Base-by-base conservation (phyloP, 2,797 vertebrate genomes). In the Fistularia commersonii region DNA sequence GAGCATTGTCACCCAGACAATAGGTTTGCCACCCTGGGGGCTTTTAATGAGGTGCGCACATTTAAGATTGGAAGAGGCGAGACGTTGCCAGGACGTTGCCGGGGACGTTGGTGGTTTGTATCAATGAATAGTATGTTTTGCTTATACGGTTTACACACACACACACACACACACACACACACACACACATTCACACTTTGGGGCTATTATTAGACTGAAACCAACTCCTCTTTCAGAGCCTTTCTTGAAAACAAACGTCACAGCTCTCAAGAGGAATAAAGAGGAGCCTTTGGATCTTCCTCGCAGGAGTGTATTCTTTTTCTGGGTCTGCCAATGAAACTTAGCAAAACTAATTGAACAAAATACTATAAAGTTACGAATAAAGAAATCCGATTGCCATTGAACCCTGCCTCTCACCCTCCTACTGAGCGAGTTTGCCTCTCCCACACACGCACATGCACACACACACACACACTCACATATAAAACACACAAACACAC, bases 21-120 rank as follows among this genome's bases (percentile, higher is more conserved):
- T 59, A 56, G 80, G 71, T 83, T 84, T 79, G 76, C 69, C 50
- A 58, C 72, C 71, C 62, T 65, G 61, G 56, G 33, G 3, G 32
- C 7, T 35, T 50, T 57, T 71, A 57, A 53, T 68, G 15, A 45
- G 15, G 55, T 34, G 8, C 5, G 57, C 45, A 38, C 54, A 52
- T 48, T 54, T 47, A 54, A 38, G 41, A 54, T 39, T 47, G 11
- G 37, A 62, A 49, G 32, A 51, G 42, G 43, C 47, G 34, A 61
- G 50, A 5, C 12, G 82, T 81, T 74, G 45, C 57, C 50, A 32
- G 42, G 74, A 57, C 7, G 8, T 74, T 57, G 23, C 7, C 8
- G 12, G 33, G 31, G 34, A 14, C 6, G 10, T 10, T 34, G 44
- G 15, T 52, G n/a, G 48, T 61, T 45, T 60, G 54, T 44, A 41